A percentile compares a stretch with the other conserved stretches of the same genome.
These are phyloP conservation scores for Percopsis omiscomaycus DNA, from an alignment of 2,797 vertebrate species.

Conservation along the genomic window DNA sequence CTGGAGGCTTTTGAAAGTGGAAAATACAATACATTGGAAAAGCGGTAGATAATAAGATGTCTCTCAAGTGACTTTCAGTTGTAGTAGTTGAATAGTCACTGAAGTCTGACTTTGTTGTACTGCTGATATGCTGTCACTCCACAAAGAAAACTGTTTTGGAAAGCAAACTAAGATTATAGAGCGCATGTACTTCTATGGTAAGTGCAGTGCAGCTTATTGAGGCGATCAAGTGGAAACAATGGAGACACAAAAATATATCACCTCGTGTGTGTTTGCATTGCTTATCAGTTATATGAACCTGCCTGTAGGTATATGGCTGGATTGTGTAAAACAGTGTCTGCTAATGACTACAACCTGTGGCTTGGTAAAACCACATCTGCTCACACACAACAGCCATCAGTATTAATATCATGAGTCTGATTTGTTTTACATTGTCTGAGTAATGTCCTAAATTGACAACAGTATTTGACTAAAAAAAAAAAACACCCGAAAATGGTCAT, in stretches of 20 bases:
- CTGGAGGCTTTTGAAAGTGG: constrained; percentile 5
- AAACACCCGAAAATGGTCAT: no score
- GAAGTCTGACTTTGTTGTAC: no score
- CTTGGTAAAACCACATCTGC: no score
- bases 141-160: no score
- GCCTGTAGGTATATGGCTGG: constrained; percentile 23
- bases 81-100: no score
- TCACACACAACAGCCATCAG: no score
- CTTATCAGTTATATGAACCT: constrained; percentile 32
- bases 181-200: constrained; percentile 17
- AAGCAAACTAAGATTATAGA: no score
- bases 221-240: not conserved
- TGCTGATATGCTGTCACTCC: no score
- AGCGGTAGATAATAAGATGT: constrained; percentile 9
- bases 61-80: constrained; percentile 1
- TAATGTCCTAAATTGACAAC: no score
- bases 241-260: constrained; percentile 10
- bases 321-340: constrained; percentile 13
- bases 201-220: constrained; percentile 19
- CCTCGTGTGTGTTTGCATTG: constrained; percentile 14
- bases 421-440: no score
- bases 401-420: no score
- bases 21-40: not conserved
- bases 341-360: not conserved
- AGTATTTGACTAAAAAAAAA: no score